phyloP scores from a whole-genome alignment of 2,888 invertebrate genomes.

The Chloroclysta siterata region DNA sequence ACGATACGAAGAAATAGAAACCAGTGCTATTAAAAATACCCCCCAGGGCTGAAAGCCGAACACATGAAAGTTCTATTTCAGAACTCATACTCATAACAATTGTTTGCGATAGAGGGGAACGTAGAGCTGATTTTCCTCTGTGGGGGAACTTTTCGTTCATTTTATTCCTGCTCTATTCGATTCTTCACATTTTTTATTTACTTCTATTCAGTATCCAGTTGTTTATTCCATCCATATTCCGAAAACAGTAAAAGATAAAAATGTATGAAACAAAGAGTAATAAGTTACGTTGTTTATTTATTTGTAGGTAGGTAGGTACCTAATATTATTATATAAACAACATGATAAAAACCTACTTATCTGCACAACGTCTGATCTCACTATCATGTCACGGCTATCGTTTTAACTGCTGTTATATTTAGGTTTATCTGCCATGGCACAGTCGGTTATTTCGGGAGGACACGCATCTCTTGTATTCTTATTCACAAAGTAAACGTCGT shows the following conservation, averaged over 20 bases:
- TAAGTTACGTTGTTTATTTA: too few species aligned
- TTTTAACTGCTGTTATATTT: constrained; percentile 65
- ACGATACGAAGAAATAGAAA: too few species aligned
- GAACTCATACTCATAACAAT: neutral
- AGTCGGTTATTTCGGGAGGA: constrained; percentile 70
- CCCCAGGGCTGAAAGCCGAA: neutral
- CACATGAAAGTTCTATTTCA: neutral
- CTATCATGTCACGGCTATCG: constrained; percentile 60
- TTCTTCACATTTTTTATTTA: neutral
- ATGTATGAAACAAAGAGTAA: too few species aligned
- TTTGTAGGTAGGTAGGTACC: neutral
- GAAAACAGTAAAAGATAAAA: too few species aligned
- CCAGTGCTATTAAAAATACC: neutral
- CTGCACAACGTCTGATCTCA: constrained; percentile 3
- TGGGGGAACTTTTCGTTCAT: neutral
- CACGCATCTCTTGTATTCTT: constrained; percentile 68
- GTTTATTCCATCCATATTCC: too few species aligned
- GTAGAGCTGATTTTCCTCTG: neutral
- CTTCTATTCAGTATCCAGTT: too few species aligned
- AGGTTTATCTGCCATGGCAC: constrained; percentile 57
- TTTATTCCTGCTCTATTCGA: neutral
- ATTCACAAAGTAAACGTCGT: constrained; percentile 60
- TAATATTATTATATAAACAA: neutral
- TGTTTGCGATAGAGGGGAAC: neutral
- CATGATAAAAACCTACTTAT: neutral